These are phyloP conservation scores for Onthophagus sagittarius DNA, from an alignment of 2,888 invertebrate genomes.

Conservation along the genomic window DNA sequence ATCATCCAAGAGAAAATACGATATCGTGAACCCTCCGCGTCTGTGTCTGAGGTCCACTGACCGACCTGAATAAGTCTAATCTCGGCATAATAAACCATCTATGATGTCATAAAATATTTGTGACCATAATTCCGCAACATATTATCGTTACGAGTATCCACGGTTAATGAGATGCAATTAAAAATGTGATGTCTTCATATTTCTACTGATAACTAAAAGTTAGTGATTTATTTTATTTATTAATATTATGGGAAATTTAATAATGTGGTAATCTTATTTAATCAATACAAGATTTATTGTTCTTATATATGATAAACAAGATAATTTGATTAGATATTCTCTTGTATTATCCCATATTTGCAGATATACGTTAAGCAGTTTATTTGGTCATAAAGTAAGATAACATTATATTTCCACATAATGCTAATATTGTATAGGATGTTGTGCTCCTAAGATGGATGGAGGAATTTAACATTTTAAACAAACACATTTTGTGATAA, in stretches of 20 bases:
- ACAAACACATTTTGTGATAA: too few relatives aligned
- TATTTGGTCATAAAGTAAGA: not conserved
- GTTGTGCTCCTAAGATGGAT: too few relatives aligned
- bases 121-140: not conserved
- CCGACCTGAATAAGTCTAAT: not conserved
- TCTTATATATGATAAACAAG: not conserved
- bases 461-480: too few relatives aligned
- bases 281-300: not conserved
- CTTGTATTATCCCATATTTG: not conserved
- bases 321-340: not conserved
- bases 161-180: not conserved
- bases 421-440: not conserved
- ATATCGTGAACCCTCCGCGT: not conserved
- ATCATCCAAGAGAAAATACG: not conserved
- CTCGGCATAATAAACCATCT: not conserved
- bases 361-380: not conserved
- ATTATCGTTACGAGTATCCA: not conserved
- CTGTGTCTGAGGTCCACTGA: not conserved
- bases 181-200: not conserved
- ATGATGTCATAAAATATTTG: not conserved
- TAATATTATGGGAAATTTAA: too few relatives aligned
- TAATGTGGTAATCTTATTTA: not conserved
- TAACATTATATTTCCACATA: not conserved
- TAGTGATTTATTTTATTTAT: too few relatives aligned
- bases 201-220: too few relatives aligned